Base-by-base conservation (phyloP, 2,113 vertebrate genomes). In the Semicossyphus pulcher region DNA sequence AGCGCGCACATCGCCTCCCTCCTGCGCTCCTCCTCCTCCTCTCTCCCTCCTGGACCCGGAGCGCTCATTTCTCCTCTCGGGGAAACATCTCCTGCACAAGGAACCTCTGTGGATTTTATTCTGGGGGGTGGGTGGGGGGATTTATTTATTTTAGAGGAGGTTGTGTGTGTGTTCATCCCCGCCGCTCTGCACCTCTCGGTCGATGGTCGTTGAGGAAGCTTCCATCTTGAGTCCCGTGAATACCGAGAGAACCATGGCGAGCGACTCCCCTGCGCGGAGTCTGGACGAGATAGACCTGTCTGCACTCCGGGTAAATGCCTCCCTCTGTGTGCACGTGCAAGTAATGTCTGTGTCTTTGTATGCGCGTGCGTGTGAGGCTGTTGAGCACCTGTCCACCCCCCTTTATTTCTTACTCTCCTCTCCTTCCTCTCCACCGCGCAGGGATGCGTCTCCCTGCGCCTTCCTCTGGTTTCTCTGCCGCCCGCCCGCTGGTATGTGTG, bases 281-380 rank as follows among this genome's bases (percentile, higher is more conserved):
- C 93, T 98, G 95, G 97, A 99, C 85, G 97, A 99, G 91, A 99
- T 99, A 69, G 97, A 99, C 91, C 96, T 99, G 86, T 97, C 97
- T 74, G 96, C 97, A 60, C 92, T 99, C 81, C 94, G 97, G 97
- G 97, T 98, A 91, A 95, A 93, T 85, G 39, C 61, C 56, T 57
- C 54, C 20, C 9, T 41, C 11, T 47, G 45, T 48, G 64, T 58
- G 70, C 42, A 31, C 10, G 72, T 58, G 75, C 28, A 0, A 39
- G 66, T 16, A 25, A 1, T 47, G 47, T 39, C 12, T 57, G 10
- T 64, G 57, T 65, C 7, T 73, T 15, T 32, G 31, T 51, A 62
- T 39, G 48, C 4, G 80, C 25, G 74, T 44, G 78, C 20, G 12
- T 51, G 74, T 44, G 65, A 20, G 26, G 10, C 26, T 18, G 23